Conservation (phyloP, 2,797 vertebrate genomes). For the Geotrypetes seraphini region DNA sequence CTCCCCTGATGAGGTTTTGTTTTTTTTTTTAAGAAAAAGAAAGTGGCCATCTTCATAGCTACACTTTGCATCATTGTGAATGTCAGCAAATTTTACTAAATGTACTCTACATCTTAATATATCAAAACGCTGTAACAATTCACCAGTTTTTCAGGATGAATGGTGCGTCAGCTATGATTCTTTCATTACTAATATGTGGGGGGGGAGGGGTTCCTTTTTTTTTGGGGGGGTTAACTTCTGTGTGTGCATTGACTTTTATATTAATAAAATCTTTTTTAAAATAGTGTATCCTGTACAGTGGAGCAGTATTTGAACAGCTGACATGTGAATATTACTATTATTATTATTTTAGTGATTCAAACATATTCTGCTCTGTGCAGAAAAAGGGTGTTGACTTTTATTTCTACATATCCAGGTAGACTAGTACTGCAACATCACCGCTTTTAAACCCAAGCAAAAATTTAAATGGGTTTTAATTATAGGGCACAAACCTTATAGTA, state of each 20-base stretch:
- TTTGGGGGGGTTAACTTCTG: background rate
- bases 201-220: no score
- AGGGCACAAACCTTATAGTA: background rate
- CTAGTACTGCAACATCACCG: constrained; percentile 1
- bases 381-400: background rate
- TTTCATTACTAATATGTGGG: constrained; percentile 11
- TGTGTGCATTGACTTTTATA: background rate
- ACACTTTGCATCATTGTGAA: constrained; percentile 9
- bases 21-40: constrained; percentile 43
- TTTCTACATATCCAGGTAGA: background rate
- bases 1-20: constrained; percentile 45
- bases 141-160: constrained; percentile 3
- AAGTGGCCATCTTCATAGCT: constrained; percentile 23
- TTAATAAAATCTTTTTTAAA: background rate
- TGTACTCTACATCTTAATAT: background rate
- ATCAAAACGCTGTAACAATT: constrained; percentile 2
- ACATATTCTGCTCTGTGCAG: background rate
- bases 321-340: background rate
- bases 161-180: constrained; percentile 2
- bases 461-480: background rate
- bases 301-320: constrained; percentile 8
- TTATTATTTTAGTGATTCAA: background rate
- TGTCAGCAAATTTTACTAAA: background rate
- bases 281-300: constrained; percentile 3
- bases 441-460: constrained; percentile 3